Percentiles rank a stretch among this genome's conserved stretches.
Conservation (phyloP, 2,888 invertebrate species). For the Aporophyla lueneburgensis region DNA sequence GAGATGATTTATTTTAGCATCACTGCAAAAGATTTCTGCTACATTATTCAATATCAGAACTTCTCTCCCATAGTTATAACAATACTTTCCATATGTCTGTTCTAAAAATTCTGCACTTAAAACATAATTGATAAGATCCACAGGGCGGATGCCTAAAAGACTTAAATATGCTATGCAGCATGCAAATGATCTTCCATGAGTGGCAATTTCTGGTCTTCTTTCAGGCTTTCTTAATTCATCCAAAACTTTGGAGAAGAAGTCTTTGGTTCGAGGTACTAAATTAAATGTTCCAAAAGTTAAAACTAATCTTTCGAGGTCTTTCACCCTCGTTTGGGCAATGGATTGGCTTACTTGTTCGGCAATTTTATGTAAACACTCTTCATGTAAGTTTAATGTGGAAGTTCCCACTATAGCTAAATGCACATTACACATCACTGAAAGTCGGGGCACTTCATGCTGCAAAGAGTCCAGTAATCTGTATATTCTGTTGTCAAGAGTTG, state of each 20-base stretch:
- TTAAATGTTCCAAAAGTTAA: conserved; percentile 92
- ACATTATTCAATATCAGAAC: conserved; percentile 92
- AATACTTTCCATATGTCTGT: conserved; percentile 89
- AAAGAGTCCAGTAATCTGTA: conserved; percentile 89
- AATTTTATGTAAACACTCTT: conserved; percentile 83
- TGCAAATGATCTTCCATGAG: conserved; percentile 91
- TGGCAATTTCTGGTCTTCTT: conserved; percentile 90
- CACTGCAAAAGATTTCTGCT: conserved; percentile 91
- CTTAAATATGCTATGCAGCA: conserved; percentile 92
- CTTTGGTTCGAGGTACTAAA: conserved; percentile 86
- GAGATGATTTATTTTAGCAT: conserved; percentile 91
- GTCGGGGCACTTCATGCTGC: conserved; percentile 89
- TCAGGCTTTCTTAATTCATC: conserved; percentile 89
- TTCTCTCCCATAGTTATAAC: conserved; percentile 89
- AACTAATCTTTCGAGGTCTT: conserved; percentile 94
- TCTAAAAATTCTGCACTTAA: conserved; percentile 91
- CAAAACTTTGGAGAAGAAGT: conserved; percentile 81
- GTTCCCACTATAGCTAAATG: conserved; percentile 93
- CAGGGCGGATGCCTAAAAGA: conserved; percentile 89
- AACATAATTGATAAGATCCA: conserved; percentile 90
- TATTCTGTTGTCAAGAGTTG: conserved; percentile 84
- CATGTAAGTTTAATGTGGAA: conserved; percentile 81
- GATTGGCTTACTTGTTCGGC: conserved; percentile 88
- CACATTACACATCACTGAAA: conserved; percentile 91
- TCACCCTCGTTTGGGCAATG: conserved; percentile 90